Conservation (phyloP, 2,113 vertebrate genomes). For the Willisornis vidua region DNA sequence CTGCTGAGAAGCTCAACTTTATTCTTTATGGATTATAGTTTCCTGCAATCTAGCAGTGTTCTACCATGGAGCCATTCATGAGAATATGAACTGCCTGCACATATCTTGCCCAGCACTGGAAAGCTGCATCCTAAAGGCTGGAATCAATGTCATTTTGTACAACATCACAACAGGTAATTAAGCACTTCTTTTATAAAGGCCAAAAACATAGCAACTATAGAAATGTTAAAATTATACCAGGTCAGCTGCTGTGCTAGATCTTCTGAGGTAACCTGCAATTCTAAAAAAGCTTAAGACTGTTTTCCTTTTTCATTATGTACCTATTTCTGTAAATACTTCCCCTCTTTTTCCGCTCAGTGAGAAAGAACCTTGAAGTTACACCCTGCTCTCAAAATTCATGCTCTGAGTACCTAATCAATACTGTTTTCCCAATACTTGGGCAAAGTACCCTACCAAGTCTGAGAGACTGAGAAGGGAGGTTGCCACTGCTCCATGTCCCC, state of each 20-base stretch:
- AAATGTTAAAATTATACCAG: background rate
- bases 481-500: background rate
- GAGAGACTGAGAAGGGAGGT: background rate
- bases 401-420: background rate
- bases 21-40: constrained; percentile 68
- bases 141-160: constrained; percentile 82
- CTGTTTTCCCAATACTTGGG: background rate
- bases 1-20: background rate
- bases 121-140: constrained; percentile 85
- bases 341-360: background rate
- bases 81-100: constrained; percentile 86
- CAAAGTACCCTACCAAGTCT: background rate
- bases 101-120: constrained; percentile 87
- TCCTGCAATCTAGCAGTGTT: constrained; percentile 94
- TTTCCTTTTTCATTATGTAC: background rate
- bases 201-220: background rate
- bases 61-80: constrained; percentile 78
- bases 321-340: background rate
- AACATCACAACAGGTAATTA: constrained; percentile 87
- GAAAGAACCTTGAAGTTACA: background rate
- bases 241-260: background rate
- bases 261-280: background rate
- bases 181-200: background rate
- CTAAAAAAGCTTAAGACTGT: background rate
- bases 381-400: background rate